Percentiles rank a stretch among this genome's conserved stretches.
phyloP scores from a whole-genome alignment of 2,888 invertebrate genomes.

The Catocala nupta region DNA sequence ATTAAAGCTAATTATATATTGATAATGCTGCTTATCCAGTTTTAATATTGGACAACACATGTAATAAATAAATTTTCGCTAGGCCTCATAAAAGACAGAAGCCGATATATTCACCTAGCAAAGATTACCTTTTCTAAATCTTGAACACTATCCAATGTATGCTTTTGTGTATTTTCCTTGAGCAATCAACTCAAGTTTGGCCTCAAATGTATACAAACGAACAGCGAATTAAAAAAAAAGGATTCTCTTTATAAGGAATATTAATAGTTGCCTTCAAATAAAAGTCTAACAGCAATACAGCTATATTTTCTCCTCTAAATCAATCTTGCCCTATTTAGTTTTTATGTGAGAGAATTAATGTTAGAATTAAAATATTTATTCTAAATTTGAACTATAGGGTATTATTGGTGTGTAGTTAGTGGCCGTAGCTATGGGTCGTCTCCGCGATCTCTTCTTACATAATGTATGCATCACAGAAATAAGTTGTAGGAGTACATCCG shows the following conservation, averaged over 20 bases:
- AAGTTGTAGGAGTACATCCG: conserved; percentile 44
- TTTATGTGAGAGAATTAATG: too few relatives aligned
- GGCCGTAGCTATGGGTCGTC: not conserved
- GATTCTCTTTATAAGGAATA: not conserved
- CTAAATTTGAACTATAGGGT: not conserved
- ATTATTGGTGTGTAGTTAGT: too few relatives aligned
- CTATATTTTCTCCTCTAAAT: not conserved
- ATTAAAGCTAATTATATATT: conserved; percentile 59
- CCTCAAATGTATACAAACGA: not conserved
- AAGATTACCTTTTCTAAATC: too few relatives aligned
- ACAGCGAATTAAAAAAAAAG: not conserved
- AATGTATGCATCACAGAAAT: conserved; percentile 47
- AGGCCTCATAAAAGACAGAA: too few relatives aligned
- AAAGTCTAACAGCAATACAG: not conserved
- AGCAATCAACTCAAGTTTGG: not conserved
- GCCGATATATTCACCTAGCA: too few relatives aligned
- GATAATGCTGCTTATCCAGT: conserved; percentile 25
- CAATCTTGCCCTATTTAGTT: not conserved
- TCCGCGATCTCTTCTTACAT: conserved; percentile 36
- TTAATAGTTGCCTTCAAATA: not conserved
- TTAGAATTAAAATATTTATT: not conserved
- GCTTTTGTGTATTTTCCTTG: not conserved
- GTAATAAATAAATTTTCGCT: too few relatives aligned
- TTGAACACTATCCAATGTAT: conserved; percentile 8
- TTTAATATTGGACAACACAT: too few relatives aligned